Conservation (phyloP, 2,888 invertebrate genomes). For the Agrilus biguttatus region DNA sequence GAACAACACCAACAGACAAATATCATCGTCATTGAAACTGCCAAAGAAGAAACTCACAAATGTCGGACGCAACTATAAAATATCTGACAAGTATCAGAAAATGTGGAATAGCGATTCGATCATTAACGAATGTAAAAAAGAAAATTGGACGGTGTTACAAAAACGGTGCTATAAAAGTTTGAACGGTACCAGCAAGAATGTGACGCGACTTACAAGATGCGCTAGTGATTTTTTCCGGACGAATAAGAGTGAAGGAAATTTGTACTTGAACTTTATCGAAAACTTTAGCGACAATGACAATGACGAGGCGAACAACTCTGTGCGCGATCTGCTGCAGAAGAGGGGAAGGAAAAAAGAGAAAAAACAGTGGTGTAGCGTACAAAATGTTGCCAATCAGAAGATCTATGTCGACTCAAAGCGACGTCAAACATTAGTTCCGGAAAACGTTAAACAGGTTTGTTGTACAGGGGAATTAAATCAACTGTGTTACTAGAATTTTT, state of each 20-base stretch:
- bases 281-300: slow-evolving; percentile 9
- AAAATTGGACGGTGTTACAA: background rate
- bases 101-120: slow-evolving; percentile 11
- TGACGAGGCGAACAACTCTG: slow-evolving; percentile 4
- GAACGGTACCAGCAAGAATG: slow-evolving; percentile 1
- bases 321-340: background rate
- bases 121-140: slow-evolving; percentile 6
- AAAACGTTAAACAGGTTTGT: slow-evolving; percentile 10
- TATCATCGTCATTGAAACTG: background rate
- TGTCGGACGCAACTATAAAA: background rate
- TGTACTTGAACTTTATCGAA: slow-evolving; percentile 24
- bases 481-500: no score
- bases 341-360: no score
- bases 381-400: no score
- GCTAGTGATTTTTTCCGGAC: slow-evolving; percentile 9
- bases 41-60: background rate
- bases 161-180: slow-evolving; percentile 13
- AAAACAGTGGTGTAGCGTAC: no score
- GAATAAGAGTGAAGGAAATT: slow-evolving; percentile 18
- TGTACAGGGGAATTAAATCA: background rate
- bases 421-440: slow-evolving; percentile 7
- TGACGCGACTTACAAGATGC: no score
- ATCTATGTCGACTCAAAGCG: slow-evolving; percentile 1
- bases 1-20: slow-evolving; percentile 3
- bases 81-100: background rate